Evolutionary conservation across 2,797 vertebrate species (phyloP).

Genomic region (Lacerta viridis): DNA sequence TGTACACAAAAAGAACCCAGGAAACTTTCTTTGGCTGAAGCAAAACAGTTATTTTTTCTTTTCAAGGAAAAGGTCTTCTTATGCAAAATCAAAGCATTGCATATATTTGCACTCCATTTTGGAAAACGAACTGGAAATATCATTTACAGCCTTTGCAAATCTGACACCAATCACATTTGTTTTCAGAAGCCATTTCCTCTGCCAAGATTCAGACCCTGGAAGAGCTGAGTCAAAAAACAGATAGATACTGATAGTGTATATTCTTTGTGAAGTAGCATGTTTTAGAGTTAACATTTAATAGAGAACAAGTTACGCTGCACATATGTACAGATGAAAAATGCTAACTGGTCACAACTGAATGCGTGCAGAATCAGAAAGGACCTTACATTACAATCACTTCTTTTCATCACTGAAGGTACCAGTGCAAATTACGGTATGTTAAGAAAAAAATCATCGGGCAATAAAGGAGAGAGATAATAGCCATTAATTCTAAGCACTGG

Average conservation of each 20-base stretch:
- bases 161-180: not conserved
- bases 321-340: slow-evolving; percentile 25
- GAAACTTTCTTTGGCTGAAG: not conserved
- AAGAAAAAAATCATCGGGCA: slow-evolving; percentile 28
- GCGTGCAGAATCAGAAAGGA: slow-evolving; percentile 27
- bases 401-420: slow-evolving; percentile 15
- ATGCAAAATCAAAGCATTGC: not conserved
- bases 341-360: slow-evolving; percentile 32
- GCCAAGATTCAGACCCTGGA: too few relatives aligned
- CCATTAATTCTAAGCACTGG: slow-evolving; percentile 39
- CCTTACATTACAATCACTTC: slow-evolving; percentile 26
- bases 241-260: not conserved
- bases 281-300: slow-evolving; percentile 17
- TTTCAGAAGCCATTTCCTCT: not conserved
- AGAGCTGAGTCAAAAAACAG: not conserved
- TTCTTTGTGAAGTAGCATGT: not conserved
- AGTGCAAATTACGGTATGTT: slow-evolving; percentile 18
- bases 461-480: slow-evolving; percentile 41
- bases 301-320: not conserved
- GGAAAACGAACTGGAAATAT: not conserved
- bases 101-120: not conserved
- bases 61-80: not conserved
- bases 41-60: not conserved
- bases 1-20: not conserved
- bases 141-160: not conserved